Conservation (phyloP, 2,797 vertebrate genomes). For the Pangasius krempfi region DNA sequence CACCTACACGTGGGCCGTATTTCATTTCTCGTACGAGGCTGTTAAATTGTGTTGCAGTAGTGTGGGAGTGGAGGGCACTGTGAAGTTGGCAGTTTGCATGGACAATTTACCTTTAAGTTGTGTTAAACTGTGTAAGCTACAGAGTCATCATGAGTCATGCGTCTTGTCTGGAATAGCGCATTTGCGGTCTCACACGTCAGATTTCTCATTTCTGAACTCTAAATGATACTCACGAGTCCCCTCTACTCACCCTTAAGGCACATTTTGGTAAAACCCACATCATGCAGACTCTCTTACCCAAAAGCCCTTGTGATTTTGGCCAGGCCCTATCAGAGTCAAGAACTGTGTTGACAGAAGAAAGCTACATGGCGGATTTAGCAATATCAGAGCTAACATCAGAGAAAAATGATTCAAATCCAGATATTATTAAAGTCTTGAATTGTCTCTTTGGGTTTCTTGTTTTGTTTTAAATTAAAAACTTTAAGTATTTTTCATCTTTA, state of each 20-base stretch:
- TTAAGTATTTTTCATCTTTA: not conserved
- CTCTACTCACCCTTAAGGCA: slow-evolving; percentile 1
- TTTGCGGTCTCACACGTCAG: not conserved
- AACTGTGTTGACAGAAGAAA: not conserved
- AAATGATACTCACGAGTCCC: not conserved
- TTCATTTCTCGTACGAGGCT: not conserved
- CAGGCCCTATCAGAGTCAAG: slow-evolving; percentile 1
- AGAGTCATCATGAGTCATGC: slow-evolving; percentile 6
- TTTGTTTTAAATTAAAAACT: not conserved
- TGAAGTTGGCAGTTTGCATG: not conserved
- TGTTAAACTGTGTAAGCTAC: not conserved
- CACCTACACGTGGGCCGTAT: not conserved
- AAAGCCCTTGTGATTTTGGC: not conserved
- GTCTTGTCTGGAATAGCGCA: not conserved
- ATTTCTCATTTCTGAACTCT: not conserved
- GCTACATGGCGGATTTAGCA: not conserved
- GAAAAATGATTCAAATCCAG: not conserved
- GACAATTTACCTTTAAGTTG: not conserved
- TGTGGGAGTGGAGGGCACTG: not conserved
- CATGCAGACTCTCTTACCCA: not conserved
- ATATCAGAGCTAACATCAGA: not conserved
- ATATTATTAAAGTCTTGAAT: not conserved
- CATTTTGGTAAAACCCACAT: not conserved
- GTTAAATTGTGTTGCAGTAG: not conserved
- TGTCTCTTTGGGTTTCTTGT: too few relatives aligned